Percentiles rank a stretch among this genome's conserved stretches.
These are phyloP conservation scores for Holacanthus passer DNA, from an alignment of 2,113 vertebrate genomes.

Conservation along the genomic window DNA sequence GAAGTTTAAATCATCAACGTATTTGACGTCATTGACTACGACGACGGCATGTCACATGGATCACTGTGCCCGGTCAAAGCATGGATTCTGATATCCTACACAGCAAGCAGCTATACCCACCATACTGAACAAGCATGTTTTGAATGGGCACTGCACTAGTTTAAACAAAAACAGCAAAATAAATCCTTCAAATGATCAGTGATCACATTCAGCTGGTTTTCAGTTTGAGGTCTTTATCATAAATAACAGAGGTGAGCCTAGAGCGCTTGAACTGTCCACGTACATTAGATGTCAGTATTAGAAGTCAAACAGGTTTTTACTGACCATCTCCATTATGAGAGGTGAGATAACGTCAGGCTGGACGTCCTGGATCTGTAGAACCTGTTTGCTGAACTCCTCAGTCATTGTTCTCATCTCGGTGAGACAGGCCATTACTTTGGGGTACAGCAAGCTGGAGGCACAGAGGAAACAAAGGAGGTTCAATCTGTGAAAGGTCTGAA, in stretches of 20 bases:
- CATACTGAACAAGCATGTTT: too few relatives aligned
- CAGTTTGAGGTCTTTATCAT: neutral
- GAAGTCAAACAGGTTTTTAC: slow-evolving; percentile 65
- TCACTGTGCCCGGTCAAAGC: too few relatives aligned
- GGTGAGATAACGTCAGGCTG: slow-evolving; percentile 75
- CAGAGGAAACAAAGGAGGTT: neutral
- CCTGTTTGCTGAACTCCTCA: slow-evolving; percentile 81
- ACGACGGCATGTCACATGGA: too few relatives aligned
- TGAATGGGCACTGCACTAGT: too few relatives aligned
- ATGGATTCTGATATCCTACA: too few relatives aligned
- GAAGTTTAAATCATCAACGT: too few relatives aligned
- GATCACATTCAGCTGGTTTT: neutral
- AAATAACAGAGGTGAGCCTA: neutral
- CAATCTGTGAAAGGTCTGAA: neutral
- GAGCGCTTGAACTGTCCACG: neutral
- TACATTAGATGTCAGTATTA: slow-evolving; percentile 1
- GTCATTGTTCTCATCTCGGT: slow-evolving; percentile 86
- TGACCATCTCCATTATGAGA: slow-evolving; percentile 85
- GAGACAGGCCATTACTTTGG: slow-evolving; percentile 86
- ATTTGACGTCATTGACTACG: too few relatives aligned
- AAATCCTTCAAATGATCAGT: too few relatives aligned
- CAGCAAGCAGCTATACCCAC: too few relatives aligned
- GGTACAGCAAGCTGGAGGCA: slow-evolving; percentile 83
- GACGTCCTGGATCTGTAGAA: slow-evolving; percentile 83
- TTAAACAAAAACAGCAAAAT: slow-evolving; percentile 2